Evolutionary conservation across 2,113 vertebrate species (phyloP).

Genomic region (Pterophyllum scalare): DNA sequence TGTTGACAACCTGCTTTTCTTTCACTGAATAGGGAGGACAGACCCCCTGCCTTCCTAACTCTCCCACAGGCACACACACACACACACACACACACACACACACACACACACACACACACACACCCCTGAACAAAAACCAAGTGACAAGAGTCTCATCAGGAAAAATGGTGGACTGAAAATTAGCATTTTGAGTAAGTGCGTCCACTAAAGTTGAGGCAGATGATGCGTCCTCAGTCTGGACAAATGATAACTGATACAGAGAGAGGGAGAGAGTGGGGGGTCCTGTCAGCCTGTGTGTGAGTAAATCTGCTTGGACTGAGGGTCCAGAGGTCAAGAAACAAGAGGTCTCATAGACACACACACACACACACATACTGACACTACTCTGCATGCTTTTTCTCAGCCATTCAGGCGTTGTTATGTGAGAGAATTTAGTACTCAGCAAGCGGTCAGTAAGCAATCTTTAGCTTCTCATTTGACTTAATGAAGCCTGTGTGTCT

Average conservation of each 20-base stretch:
- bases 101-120: conserved; percentile 6
- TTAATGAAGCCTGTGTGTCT: conserved; percentile 63
- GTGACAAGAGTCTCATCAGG: conserved; percentile 51
- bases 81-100: conserved; percentile 2
- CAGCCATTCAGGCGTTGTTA: conserved; percentile 79
- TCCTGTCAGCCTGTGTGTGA: conserved; percentile 76
- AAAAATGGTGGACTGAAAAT: conserved; percentile 51
- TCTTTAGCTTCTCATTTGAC: conserved; percentile 64
- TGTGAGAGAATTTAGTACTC: conserved; percentile 79
- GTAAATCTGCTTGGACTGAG: conserved; percentile 62
- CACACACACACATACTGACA: conserved; percentile 8
- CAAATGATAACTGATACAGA: conserved; percentile 68
- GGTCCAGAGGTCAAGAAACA: conserved; percentile 78
- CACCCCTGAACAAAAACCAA: conserved; percentile 16
- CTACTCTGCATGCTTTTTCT: conserved; percentile 63
- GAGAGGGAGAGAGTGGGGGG: conserved; percentile 66
- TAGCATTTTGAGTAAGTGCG: conserved; percentile 68
- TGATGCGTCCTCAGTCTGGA: conserved; percentile 61
- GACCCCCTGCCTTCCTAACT: conserved; percentile 41
- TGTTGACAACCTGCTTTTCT: conserved; percentile 57
- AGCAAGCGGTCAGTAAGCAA: conserved; percentile 66
- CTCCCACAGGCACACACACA: not conserved
- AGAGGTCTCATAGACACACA: conserved; percentile 47
- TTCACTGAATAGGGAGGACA: conserved; percentile 21
- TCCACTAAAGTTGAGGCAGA: conserved; percentile 54